Evolutionary conservation across 2,797 vertebrate genomes (phyloP), one percentile per base, ranked within the genome.

Genomic region (Rhabdomys pumilio): DNA sequence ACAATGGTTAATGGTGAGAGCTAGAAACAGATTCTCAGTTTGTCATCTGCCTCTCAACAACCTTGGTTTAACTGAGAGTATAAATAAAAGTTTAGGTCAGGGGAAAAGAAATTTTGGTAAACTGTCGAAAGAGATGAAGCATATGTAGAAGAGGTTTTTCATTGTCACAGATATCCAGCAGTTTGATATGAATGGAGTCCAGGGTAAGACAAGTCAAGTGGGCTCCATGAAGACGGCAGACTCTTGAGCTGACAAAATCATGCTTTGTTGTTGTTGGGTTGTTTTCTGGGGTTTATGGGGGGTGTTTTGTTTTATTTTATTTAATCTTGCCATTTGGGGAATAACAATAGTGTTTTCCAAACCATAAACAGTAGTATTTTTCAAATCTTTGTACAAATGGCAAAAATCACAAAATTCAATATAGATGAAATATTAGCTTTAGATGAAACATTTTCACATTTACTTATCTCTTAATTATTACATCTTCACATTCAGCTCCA

Each of bases 371-470:
- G 29, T 5, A 91, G 7, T 61, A 80, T 31, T 63, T 95, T 22
- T 34, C 34, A 73, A 24, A 83, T 29, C 72, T 91, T 89, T 65
- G 12, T 94, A 24, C 38, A 95, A 93, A 92, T 85, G 3, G 63
- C 3, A 94, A 77, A 94, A 10, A 0, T 10, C 90, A n/a, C 41
- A 65, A 85, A 67, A 61, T 31, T 85, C 63, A 75, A 19, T 47
- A 38, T 41, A 38, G 17, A 15, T 69, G 77, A 47, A 47, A 86
- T 2, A 20, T 59, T 81, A 77, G n/a, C 31, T 69, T 86, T 80
- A 93, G 94, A 47, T 79, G 4, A 90, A 96, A 92, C 29, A 83
- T 93, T 88, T 4, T 61, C 95, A 59, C 91, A 59, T 84, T 55
- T 89, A 29, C 59, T 94, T 89, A 85, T 86, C 82, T 91, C 82